phyloP scores from a whole-genome alignment of 2,797 vertebrate genomes.

The Megalops cyprinoides region DNA sequence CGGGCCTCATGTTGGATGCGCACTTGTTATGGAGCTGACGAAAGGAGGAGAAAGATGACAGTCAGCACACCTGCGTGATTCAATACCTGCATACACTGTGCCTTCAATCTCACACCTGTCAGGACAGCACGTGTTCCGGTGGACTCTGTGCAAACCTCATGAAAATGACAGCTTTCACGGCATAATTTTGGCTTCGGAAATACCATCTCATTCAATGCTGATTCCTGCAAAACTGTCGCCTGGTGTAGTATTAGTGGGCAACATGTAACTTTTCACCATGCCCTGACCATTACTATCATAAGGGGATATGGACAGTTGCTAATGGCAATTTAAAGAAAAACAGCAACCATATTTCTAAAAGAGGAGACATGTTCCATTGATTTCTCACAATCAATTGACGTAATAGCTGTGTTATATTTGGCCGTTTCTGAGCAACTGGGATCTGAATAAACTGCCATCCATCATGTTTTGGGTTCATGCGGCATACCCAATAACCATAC shows the following conservation, averaged over 20 bases:
- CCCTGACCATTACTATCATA: not conserved
- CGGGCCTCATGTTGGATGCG: slow-evolving; percentile 80
- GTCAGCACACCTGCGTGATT: not conserved
- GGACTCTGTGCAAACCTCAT: too few relatives aligned
- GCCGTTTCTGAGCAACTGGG: too few relatives aligned
- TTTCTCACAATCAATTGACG: not conserved
- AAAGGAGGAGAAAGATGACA: not conserved
- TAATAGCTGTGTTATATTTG: not conserved
- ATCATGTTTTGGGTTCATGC: too few relatives aligned
- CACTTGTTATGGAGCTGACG: slow-evolving; percentile 94
- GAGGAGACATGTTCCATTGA: not conserved
- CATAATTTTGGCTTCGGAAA: too few relatives aligned
- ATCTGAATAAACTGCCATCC: too few relatives aligned
- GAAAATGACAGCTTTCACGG: too few relatives aligned
- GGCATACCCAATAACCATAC: too few relatives aligned
- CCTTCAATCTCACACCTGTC: too few relatives aligned
- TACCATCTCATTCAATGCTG: not conserved
- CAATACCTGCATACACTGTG: not conserved
- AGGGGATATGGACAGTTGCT: not conserved
- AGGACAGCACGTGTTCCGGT: too few relatives aligned
- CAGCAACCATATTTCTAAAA: not conserved
- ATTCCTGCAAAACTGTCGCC: not conserved
- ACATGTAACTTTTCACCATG: not conserved
- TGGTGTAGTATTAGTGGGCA: not conserved
- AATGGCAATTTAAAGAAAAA: not conserved